These are phyloP conservation scores for Elephas maximus DNA, from an alignment of 2,113 vertebrate species.

Conservation along the genomic window DNA sequence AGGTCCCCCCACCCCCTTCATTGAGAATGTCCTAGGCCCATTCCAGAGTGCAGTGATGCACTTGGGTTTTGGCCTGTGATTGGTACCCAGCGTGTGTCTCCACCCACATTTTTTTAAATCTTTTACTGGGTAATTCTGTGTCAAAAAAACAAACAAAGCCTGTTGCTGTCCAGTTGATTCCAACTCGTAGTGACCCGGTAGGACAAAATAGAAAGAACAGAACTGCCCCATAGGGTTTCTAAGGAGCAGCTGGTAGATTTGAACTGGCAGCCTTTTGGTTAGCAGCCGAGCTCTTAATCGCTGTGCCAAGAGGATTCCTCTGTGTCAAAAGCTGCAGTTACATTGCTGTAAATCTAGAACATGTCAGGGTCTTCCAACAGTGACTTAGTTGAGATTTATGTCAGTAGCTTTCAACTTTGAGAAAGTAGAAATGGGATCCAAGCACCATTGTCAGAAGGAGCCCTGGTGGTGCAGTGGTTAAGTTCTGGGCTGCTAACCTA, in stretches of 20 bases:
- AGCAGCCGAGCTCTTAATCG: too few relatives aligned
- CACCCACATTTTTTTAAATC: neutral
- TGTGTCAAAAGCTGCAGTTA: neutral
- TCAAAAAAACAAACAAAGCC: neutral
- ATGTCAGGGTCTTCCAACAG: neutral
- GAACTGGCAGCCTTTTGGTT: too few relatives aligned
- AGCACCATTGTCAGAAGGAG: neutral
- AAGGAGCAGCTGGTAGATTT: too few relatives aligned
- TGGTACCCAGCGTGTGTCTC: too few relatives aligned
- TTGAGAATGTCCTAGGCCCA: neutral
- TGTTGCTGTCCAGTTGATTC: too few relatives aligned
- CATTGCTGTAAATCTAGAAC: neutral
- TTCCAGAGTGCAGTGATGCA: rapidly evolving
- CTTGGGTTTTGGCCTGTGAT: neutral
- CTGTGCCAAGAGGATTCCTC: too few relatives aligned
- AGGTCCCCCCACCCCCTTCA: too few relatives aligned
- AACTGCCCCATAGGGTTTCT: too few relatives aligned
- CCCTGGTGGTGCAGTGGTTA: too few relatives aligned
- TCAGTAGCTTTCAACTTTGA: neutral
- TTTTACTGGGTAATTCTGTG: neutral
- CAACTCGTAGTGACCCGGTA: too few relatives aligned
- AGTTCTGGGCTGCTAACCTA: too few relatives aligned
- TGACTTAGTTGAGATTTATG: neutral
- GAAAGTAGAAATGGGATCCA: neutral
- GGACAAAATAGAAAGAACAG: too few relatives aligned